These are phyloP conservation scores for Chamaea fasciata DNA, from an alignment of 2,113 vertebrate species.

Conservation along the genomic window DNA sequence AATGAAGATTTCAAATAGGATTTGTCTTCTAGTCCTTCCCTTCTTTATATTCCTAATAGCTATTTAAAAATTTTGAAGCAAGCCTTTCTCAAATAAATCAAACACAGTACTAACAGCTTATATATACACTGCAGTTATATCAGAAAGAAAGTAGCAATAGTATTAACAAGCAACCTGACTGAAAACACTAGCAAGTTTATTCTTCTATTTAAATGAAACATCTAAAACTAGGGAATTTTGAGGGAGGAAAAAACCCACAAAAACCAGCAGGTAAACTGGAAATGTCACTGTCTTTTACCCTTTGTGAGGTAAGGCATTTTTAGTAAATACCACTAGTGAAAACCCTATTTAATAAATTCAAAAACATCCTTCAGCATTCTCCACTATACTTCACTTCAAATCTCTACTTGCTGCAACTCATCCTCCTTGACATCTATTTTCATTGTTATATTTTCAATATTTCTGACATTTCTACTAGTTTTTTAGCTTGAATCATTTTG, in stretches of 20 bases:
- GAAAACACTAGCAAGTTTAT: background rate
- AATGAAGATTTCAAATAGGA: background rate
- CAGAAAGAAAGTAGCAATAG: background rate
- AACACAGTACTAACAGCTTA: background rate
- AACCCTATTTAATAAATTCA: background rate
- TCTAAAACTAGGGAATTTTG: background rate
- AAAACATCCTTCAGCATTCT: background rate
- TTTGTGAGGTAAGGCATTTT: background rate
- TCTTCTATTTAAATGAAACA: background rate
- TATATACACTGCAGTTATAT: background rate
- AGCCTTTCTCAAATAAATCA: background rate
- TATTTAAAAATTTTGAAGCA: background rate
- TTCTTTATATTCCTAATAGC: background rate
- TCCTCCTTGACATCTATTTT: background rate
- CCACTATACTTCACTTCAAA: background rate
- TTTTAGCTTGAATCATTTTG: background rate
- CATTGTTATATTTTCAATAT: background rate
- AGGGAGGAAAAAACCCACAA: background rate
- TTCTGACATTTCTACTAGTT: background rate
- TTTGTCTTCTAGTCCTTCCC: background rate
- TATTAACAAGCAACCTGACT: background rate
- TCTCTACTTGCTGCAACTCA: background rate
- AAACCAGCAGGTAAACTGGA: background rate
- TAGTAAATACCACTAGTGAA: background rate
- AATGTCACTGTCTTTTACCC: background rate